Evolutionary conservation across 1,140 invertebrate genomes (phyloP), one percentile per base, ranked within the genome.

Genomic region (Tetramorium parvispinum): DNA sequence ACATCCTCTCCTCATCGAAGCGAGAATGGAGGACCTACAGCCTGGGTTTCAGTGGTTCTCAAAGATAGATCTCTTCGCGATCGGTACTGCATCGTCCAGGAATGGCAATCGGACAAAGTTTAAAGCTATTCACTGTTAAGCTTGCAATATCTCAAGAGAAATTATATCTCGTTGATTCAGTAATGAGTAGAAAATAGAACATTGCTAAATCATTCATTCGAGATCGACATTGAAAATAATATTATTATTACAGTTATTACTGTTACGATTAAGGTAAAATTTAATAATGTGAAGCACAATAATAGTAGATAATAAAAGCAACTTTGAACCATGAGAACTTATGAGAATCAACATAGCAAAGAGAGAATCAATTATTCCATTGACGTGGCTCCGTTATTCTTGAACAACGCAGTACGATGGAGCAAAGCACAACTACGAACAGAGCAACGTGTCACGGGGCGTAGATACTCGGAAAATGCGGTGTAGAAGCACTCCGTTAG

Each of bases 1-100:
- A 89, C 88, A 83, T 89, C 88, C 85, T 89, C 88, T 89, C 46
- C 85, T 89, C 85, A 59, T 86, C 88, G 88, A 86, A 89, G 77
- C 71, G 88, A 86, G 85, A 83, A 87, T 79, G 51, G 88, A 88
- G 88, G 81, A 85, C 32, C 87, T 53, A 76, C 73, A 85, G 87
- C 55, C 87, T 63, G 57, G 57, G 61, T 78, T 85, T 61, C 87
- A 86, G 82, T 43, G 87, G 75, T 88, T 89, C 88, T 89, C 87
- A 81, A 4, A 71, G 66, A 59, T 27, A 37, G 27, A 10, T 53
- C 5, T 78, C 32, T 10, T 13, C 16, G 11, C 40, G 21, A n/a
- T 49, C n/a, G 3, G 53, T 70, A 57, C 21, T 11, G 65, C 21
- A 7, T 6, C 65, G 11, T 73, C 40, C 66, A 82, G 24, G 27